These are phyloP conservation scores for Polyodon spathula DNA, from an alignment of 2,113 vertebrate species.

Conservation along the genomic window DNA sequence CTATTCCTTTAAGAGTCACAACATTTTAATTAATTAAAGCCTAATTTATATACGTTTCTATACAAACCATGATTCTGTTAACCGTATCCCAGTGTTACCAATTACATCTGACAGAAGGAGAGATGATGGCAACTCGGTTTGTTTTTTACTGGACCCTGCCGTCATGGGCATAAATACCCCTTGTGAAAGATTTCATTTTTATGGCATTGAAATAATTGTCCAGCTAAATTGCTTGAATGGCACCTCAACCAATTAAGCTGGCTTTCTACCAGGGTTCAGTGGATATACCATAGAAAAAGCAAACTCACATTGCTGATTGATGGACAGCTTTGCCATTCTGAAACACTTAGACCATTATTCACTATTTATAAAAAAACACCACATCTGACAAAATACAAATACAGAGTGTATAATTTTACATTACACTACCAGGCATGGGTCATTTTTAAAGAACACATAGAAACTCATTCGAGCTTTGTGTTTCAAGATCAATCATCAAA, in stretches of 20 bases:
- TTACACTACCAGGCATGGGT: constrained; percentile 56
- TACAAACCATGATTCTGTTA: no score
- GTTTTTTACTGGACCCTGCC: no score
- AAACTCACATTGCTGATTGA: constrained; percentile 46
- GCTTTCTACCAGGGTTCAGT: constrained; percentile 57
- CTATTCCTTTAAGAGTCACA: no score
- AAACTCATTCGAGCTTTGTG: constrained; percentile 51
- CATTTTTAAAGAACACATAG: constrained; percentile 61
- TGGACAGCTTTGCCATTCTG: constrained; percentile 64
- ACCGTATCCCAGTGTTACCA: no score
- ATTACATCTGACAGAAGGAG: no score
- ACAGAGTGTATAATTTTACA: constrained; percentile 56
- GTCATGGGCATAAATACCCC: neutral
- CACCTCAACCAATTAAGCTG: constrained; percentile 63
- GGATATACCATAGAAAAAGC: constrained; percentile 61
- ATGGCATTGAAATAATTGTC: constrained; percentile 59
- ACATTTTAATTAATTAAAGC: no score
- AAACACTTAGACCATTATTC: constrained; percentile 70
- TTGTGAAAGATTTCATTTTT: neutral
- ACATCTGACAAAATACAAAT: constrained; percentile 66
- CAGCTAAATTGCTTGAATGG: constrained; percentile 56
- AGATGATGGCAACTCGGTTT: no score
- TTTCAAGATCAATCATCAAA: constrained; percentile 65
- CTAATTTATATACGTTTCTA: no score
- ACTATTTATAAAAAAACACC: constrained; percentile 64